Percentiles rank a stretch among this genome's conserved stretches.
These are phyloP conservation scores for Melanotaenia parkinsoni DNA, from an alignment of 2,797 vertebrate species.

Conservation along the genomic window DNA sequence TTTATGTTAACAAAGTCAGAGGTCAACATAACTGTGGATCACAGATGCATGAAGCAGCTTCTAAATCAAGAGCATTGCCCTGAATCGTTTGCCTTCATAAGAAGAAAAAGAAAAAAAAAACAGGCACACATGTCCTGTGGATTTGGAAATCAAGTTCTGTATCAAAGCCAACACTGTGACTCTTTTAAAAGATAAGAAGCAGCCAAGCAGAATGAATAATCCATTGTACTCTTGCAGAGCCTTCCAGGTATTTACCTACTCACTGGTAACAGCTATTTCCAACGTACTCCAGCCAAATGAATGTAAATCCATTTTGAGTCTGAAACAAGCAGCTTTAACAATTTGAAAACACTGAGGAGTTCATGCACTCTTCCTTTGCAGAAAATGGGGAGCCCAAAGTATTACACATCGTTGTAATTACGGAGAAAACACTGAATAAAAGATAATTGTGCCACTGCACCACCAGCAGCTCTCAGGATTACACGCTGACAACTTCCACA, in stretches of 20 bases:
- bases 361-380: constrained; percentile 7
- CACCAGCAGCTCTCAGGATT: constrained; percentile 35
- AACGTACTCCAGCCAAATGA: constrained; percentile 36
- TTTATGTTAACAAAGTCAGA: constrained; percentile 32
- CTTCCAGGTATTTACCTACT: constrained; percentile 47
- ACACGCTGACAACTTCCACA: constrained; percentile 41
- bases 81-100: constrained; percentile 9
- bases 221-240: constrained; percentile 47
- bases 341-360: constrained; percentile 34
- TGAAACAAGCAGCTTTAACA: constrained; percentile 40
- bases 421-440: constrained; percentile 46
- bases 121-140: constrained; percentile 1
- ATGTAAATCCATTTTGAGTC: constrained; percentile 39
- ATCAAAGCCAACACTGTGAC: constrained; percentile 42
- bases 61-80: constrained; percentile 24
- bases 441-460: constrained; percentile 46
- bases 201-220: constrained; percentile 38
- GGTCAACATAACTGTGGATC: constrained; percentile 57
- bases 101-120: not conserved
- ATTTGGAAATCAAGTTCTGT: constrained; percentile 38
- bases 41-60: constrained; percentile 43
- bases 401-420: constrained; percentile 41
- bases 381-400: constrained; percentile 25
- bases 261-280: constrained; percentile 21
- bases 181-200: constrained; percentile 47